phyloP scores from a whole-genome alignment of 2,113 vertebrate species.

The Dromas ardeola region DNA sequence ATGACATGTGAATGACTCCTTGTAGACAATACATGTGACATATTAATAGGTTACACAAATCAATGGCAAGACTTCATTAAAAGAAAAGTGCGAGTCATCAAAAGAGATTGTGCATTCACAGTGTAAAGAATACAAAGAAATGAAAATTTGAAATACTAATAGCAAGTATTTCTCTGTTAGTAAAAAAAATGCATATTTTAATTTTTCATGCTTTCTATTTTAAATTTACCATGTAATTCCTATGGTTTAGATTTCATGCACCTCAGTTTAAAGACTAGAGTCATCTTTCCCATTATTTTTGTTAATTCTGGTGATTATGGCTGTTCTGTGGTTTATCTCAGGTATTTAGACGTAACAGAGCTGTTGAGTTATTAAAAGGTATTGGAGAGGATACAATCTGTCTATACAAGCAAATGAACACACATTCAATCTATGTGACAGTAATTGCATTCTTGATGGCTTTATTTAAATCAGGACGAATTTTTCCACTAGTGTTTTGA shows the following conservation, averaged over 20 bases:
- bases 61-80: background rate
- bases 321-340: background rate
- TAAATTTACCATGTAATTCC: background rate
- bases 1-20: background rate
- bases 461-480: background rate
- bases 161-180: background rate
- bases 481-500: background rate
- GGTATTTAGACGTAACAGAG: background rate
- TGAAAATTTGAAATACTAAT: background rate
- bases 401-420: background rate
- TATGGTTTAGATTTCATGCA: background rate
- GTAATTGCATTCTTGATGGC: background rate
- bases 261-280: background rate
- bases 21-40: rapidly evolving
- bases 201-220: background rate
- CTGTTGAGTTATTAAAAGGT: background rate
- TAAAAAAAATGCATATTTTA: background rate
- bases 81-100: background rate
- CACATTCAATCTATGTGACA: background rate
- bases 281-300: background rate
- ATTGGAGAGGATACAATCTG: background rate
- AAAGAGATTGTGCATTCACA: background rate
- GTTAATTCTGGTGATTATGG: background rate
- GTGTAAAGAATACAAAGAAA: background rate
- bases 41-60: background rate